Evolutionary conservation across 2,888 invertebrate species (phyloP).

Genomic region (Trachelus troglodyta): DNA sequence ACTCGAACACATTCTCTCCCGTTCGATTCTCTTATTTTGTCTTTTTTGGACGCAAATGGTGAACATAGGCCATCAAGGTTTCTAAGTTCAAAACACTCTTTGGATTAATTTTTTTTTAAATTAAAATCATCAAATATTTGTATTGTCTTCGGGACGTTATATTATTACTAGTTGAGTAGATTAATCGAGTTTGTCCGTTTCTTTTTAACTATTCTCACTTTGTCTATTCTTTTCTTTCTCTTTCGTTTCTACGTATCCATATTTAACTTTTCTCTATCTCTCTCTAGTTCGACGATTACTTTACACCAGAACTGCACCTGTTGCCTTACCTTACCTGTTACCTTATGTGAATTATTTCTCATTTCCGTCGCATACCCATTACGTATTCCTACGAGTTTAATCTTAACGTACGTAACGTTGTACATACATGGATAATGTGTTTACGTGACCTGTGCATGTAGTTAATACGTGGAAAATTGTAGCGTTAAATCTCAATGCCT

Average conservation of each 20-base stretch:
- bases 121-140: constrained; percentile 21
- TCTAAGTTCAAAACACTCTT: constrained; percentile 20
- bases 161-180: constrained; percentile 42
- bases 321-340: not conserved
- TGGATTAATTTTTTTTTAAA: constrained; percentile 30
- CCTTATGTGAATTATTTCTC: too few species aligned
- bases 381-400: too few species aligned
- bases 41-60: constrained; percentile 33
- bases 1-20: not conserved
- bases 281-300: constrained; percentile 8
- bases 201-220: not conserved
- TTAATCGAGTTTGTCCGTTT: constrained; percentile 39
- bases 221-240: constrained; percentile 11
- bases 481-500: too few species aligned
- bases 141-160: constrained; percentile 64
- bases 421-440: too few species aligned
- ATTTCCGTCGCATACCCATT: too few species aligned
- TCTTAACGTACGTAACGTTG: too few species aligned
- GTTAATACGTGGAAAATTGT: too few species aligned
- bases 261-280: constrained; percentile 21
- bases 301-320: constrained; percentile 11
- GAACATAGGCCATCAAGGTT: constrained; percentile 47
- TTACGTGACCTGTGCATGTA: too few species aligned
- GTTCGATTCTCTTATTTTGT: constrained; percentile 8
- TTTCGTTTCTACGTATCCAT: constrained; percentile 9